Percentiles rank a stretch among this genome's conserved stretches.
These are phyloP conservation scores for Cheumatopsyche charites DNA, from an alignment of 1,140 invertebrate genomes.

Conservation along the genomic window DNA sequence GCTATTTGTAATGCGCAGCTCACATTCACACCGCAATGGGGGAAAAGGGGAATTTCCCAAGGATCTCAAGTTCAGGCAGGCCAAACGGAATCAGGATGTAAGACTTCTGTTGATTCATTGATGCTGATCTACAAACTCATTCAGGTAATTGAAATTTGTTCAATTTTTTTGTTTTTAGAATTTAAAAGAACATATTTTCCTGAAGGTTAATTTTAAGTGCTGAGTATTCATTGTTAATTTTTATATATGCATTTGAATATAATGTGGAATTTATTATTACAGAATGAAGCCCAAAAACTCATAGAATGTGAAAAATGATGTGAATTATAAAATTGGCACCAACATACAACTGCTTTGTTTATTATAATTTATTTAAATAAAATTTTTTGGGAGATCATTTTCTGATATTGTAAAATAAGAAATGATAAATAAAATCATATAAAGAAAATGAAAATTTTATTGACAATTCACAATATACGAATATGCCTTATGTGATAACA, in stretches of 20 bases:
- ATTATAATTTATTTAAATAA: background rate
- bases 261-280: background rate
- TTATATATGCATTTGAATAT: background rate
- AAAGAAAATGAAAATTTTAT: too few species aligned
- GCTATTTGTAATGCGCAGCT: conserved; percentile 4
- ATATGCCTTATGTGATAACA: too few species aligned
- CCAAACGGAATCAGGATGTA: conserved; percentile 11
- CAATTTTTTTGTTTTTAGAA: background rate
- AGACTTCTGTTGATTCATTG: conserved; percentile 22
- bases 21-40: conserved; percentile 16
- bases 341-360: background rate
- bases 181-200: background rate
- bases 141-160: background rate
- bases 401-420: background rate
- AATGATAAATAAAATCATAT: background rate
- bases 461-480: too few species aligned
- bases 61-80: background rate
- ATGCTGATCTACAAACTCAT: conserved; percentile 27
- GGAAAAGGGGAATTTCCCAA: conserved; percentile 11
- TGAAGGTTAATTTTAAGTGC: too few species aligned
- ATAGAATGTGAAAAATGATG: conserved; percentile 25
- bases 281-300: conserved; percentile 23
- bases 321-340: background rate
- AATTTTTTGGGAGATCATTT: background rate
- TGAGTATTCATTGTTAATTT: too few species aligned